A percentile compares a stretch with the other conserved stretches of the same genome.
These are phyloP conservation scores for Ctenopoma multispine DNA, from an alignment of 2,797 vertebrate species.

Conservation along the genomic window DNA sequence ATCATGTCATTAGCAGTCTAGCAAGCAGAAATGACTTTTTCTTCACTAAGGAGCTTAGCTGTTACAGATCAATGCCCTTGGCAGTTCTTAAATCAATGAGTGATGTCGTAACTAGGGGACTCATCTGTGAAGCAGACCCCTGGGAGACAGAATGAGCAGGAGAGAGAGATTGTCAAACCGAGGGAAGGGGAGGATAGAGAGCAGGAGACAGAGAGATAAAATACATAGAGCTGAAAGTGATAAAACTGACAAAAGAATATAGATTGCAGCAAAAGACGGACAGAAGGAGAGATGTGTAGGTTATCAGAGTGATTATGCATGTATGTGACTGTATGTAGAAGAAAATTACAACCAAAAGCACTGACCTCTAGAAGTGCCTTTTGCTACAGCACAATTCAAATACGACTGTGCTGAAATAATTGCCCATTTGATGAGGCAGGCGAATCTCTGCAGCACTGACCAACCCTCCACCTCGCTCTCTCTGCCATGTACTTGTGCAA, in stretches of 20 bases:
- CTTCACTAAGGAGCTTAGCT: slow-evolving; percentile 72
- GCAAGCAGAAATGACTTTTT: slow-evolving; percentile 77
- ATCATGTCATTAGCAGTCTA: slow-evolving; percentile 77
- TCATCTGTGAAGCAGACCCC: slow-evolving; percentile 74
- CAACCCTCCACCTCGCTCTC: slow-evolving; percentile 24
- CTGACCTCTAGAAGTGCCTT: slow-evolving; percentile 61
- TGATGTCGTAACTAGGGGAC: slow-evolving; percentile 78
- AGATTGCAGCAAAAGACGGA: neutral
- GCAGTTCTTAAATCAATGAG: slow-evolving; percentile 83
- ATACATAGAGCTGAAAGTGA: slow-evolving; percentile 36
- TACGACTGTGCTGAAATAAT: slow-evolving; percentile 68
- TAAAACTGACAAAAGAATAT: slow-evolving; percentile 11
- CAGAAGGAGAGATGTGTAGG: neutral
- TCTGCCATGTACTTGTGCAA: slow-evolving; percentile 38
- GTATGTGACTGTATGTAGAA: neutral
- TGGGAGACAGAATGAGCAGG: slow-evolving; percentile 39
- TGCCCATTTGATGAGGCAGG: slow-evolving; percentile 70
- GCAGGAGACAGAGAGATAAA: slow-evolving; percentile 24
- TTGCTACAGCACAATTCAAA: slow-evolving; percentile 62
- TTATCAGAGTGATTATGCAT: slow-evolving; percentile 4
- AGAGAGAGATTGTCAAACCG: slow-evolving; percentile 35
- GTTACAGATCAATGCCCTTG: slow-evolving; percentile 82
- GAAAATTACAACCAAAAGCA: slow-evolving; percentile 36
- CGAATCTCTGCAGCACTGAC: slow-evolving; percentile 45
- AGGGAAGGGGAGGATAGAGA: slow-evolving; percentile 6